Evolutionary conservation across 1,140 invertebrate genomes (phyloP), one percentile per base, ranked within the genome.

Genomic region (Nebria ingens): DNA sequence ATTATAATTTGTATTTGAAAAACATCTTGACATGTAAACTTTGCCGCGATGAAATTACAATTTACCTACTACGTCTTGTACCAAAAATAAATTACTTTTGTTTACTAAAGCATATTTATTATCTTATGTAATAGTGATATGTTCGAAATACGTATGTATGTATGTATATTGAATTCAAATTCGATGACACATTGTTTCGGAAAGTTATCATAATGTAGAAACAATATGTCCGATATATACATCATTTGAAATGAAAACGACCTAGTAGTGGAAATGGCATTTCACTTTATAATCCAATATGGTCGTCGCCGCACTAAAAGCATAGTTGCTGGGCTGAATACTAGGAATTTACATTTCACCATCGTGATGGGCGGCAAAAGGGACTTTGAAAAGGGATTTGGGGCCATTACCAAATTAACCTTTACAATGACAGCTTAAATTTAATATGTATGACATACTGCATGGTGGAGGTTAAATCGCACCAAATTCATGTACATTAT

Each of bases 241-340:
- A n/a, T 34, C 25, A 34, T 34, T n/a, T 9, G 25, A 34, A 34
- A 34, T 34, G 25, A n/a, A n/a, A n/a, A n/a, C n/a, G 25, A 34
- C 25, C 25, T 6, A 34, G 25, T 6, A 6, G n/a, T 9, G n/a
- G 6, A 34, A 9, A n/a, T n/a, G 25, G 25, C 25, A n/a, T 9
- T 34, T 34, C 25, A 34, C 25, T 34, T 34, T 34, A 34, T 34
- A 34, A 34, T 34, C 25, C 25, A 34, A 34, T 34, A 34, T n/a
- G 25, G 25, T 34, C 25, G 6, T 34, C 25, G n/a, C n/a, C n/a
- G 4, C 40, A 45, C 40, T 45, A 45, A 45, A 45, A 45, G 40
- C 40, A 45, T 45, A 45, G 9, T 45, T 45, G 40, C 6, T 45
- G n/a, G n/a, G n/a, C n/a, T 45, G 40, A 45, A 45, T 45, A 45